These are phyloP conservation scores for Balanococcus diminutus DNA, from an alignment of 2,888 invertebrate genomes.

Conservation along the genomic window DNA sequence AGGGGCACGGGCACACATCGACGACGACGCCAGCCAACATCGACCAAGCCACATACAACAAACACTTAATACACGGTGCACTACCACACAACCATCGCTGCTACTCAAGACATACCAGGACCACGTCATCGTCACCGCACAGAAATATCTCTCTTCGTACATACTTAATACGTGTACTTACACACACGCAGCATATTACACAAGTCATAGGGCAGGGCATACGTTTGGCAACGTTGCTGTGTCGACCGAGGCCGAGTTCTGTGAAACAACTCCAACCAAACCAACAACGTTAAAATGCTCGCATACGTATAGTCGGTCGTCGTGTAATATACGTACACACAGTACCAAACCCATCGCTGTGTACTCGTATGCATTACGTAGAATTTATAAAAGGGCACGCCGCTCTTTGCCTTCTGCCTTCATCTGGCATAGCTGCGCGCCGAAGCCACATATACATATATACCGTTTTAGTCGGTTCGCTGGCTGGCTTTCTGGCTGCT, in stretches of 20 bases:
- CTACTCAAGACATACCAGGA: too few species aligned
- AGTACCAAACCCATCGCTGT: neutral
- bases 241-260: conserved; percentile 19
- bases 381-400: neutral
- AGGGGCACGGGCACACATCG: too few species aligned
- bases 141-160: neutral
- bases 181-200: neutral
- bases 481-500: too few species aligned
- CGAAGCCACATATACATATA: neutral
- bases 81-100: neutral
- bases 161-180: too few species aligned
- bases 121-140: neutral
- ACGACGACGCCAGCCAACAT: too few species aligned
- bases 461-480: too few species aligned
- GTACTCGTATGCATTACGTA: neutral
- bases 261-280: too few species aligned
- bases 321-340: neutral
- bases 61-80: too few species aligned
- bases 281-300: neutral
- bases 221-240: neutral
- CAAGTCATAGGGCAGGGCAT: neutral
- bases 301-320: neutral
- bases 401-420: neutral
- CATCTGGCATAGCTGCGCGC: neutral
- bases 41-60: too few species aligned